Percentiles rank a stretch among this genome's conserved stretches.
phyloP scores from a whole-genome alignment of 53 echinoderm and acorn worm species.

The Antedon mediterranea region DNA sequence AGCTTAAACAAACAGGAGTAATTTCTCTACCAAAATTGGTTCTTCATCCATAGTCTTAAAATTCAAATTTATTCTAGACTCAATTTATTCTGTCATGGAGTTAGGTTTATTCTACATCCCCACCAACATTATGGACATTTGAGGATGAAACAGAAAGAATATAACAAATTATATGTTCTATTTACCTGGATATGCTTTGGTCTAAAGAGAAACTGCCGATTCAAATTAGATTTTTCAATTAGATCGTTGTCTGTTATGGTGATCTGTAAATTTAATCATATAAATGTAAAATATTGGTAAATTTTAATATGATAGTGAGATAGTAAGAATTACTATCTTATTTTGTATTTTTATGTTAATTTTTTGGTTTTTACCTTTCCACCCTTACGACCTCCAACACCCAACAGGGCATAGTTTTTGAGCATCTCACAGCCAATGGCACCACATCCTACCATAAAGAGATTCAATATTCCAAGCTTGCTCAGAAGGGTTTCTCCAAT shows the following conservation, averaged over 20 bases:
- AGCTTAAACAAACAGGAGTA: no score
- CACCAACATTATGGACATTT: no score
- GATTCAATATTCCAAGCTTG: conserved; percentile 40
- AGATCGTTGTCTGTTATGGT: conserved; percentile 92
- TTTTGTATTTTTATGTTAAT: no score
- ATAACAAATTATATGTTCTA: neutral
- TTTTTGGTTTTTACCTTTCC: conserved; percentile 35
- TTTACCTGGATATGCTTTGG: conserved; percentile 91
- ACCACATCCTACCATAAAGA: conserved; percentile 96
- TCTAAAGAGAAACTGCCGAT: conserved; percentile 94
- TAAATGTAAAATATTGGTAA: no score
- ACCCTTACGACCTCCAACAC: conserved; percentile 28
- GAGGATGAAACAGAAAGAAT: no score
- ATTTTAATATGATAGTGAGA: no score
- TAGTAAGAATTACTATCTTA: no score
- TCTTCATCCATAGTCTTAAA: no score
- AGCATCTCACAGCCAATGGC: conserved; percentile 98
- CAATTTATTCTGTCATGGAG: no score
- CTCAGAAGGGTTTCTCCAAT: conserved; percentile 41
- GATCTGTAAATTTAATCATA: conserved; percentile 27
- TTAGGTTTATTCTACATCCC: no score
- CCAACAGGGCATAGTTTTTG: conserved; percentile 89
- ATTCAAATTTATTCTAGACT: no score
- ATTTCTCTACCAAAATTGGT: no score
- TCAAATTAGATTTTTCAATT: conserved; percentile 93